Conservation (phyloP, 2,113 vertebrate species). For the Dendrocopos noguchii region DNA sequence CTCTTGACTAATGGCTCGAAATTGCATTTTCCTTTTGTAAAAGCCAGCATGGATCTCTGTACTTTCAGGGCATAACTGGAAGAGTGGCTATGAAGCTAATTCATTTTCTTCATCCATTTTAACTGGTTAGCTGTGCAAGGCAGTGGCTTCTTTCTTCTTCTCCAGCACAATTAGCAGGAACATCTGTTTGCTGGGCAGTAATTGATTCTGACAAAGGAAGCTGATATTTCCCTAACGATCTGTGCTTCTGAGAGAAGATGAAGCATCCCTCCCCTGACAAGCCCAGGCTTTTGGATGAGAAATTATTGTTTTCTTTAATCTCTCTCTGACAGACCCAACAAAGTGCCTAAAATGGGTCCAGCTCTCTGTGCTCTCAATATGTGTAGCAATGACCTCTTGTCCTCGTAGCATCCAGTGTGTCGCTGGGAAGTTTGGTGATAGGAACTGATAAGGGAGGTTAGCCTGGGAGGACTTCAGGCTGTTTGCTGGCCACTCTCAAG, state of each 20-base stretch:
- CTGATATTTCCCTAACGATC: neutral
- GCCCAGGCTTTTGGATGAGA: neutral
- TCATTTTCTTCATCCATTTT: slow-evolving; percentile 7
- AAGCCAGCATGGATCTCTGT: neutral
- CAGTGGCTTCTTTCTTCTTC: neutral
- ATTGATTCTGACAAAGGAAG: slow-evolving; percentile 21
- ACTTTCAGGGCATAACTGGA: slow-evolving; percentile 13
- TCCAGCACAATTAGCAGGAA: neutral
- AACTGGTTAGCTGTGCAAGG: neutral
- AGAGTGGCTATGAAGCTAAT: neutral
- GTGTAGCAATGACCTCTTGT: neutral
- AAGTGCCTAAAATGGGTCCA: neutral
- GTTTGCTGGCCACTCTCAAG: neutral
- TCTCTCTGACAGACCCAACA: neutral
- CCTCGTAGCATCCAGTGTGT: neutral
- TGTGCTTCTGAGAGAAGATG: slow-evolving; percentile 23
- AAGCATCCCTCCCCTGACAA: neutral
- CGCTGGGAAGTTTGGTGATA: neutral
- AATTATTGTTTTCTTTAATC: slow-evolving; percentile 25
- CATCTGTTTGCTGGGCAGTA: slow-evolving; percentile 10
- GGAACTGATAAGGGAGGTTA: neutral
- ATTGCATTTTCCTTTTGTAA: slow-evolving; percentile 41
- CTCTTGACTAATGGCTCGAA: slow-evolving; percentile 30
- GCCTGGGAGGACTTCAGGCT: neutral
- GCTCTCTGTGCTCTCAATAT: neutral